Evolutionary conservation across 2,113 vertebrate genomes (phyloP).

Genomic region (Brachypteracias leptosomus): DNA sequence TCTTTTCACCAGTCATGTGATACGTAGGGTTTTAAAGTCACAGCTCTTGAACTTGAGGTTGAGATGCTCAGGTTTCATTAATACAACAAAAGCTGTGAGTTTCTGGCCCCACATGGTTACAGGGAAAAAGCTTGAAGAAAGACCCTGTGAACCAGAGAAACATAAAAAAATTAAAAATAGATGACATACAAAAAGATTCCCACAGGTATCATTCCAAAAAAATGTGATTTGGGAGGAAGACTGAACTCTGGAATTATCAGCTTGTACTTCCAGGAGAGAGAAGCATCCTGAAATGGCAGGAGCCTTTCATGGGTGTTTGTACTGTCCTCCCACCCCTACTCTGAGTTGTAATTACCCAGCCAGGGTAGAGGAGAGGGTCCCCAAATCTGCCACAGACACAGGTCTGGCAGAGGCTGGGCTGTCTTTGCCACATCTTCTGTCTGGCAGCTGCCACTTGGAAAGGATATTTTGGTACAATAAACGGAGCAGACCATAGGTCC

Average conservation of each 20-base stretch:
- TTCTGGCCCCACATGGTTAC: not conserved
- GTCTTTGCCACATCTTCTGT: not conserved
- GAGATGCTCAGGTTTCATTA: not conserved
- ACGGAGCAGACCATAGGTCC: not conserved
- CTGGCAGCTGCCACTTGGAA: not conserved
- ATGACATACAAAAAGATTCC: not conserved
- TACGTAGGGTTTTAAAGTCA: not conserved
- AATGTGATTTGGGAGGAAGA: not conserved
- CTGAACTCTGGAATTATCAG: not conserved
- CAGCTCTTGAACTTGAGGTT: not conserved
- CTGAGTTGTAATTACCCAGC: not conserved
- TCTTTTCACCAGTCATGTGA: not conserved
- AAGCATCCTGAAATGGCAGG: not conserved
- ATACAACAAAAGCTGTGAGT: not conserved
- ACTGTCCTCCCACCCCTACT: not conserved
- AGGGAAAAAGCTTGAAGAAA: not conserved
- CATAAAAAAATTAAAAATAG: constrained; percentile 17
- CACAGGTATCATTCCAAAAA: not conserved
- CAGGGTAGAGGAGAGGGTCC: not conserved
- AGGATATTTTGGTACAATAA: not conserved
- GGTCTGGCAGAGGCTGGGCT: not conserved
- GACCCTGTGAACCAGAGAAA: not conserved
- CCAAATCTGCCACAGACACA: not conserved
- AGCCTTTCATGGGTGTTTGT: not conserved
- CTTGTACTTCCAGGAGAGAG: not conserved